Base-by-base conservation (phyloP, 2,797 vertebrate species). In the Phyllotis vaccarum region DNA sequence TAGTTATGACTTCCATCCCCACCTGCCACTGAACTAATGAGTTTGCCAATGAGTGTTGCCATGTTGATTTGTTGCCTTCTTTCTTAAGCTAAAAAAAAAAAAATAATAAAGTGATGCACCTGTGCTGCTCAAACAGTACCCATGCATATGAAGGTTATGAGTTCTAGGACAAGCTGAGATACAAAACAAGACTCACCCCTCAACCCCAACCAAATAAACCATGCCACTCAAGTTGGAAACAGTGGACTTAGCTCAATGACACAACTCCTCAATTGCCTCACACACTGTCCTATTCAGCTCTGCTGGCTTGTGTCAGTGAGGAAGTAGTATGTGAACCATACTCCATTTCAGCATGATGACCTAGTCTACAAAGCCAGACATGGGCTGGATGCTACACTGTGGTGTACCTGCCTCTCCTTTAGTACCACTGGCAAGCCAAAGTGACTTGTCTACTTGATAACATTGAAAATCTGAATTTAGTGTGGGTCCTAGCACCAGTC, bases 171-270 rank as follows among this genome's bases (percentile, higher is more conserved):
- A 79, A 31, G 49, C 74, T 37, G 58, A 43, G 21, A 49, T 66
- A n/a, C 40, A 62, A 56, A 60, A 29, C 56, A 76, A 78, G 58
- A 66, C 43, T 21, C 4, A 56, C 24, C 62, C 19, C 31, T 72
- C 34, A n/a, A 46, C 43, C 7, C 29, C 21, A 88, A 88, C 29
- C 16, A n/a, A 37, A 70, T n/a, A 70, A 60, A 21, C 0, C 2
- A 0, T 37, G n/a, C 7, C 11, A 8, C 22, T n/a, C 3, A 1
- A 43, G 46, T 16, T 52, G 80, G 6, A 60, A 8, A 0, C 6
- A 11, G n/a, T 17, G 12, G 16, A 7, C 27, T 29, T 4, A 3
- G 4, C 79, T 58, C 24, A 46, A 24, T 68, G 62, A 86, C 31
- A 52, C 29, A 86, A 86, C 21, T 68, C 19, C 64, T 34, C 62